Base-by-base conservation (phyloP, 1,140 invertebrate species). In the Hylaeus anthracinus region DNA sequence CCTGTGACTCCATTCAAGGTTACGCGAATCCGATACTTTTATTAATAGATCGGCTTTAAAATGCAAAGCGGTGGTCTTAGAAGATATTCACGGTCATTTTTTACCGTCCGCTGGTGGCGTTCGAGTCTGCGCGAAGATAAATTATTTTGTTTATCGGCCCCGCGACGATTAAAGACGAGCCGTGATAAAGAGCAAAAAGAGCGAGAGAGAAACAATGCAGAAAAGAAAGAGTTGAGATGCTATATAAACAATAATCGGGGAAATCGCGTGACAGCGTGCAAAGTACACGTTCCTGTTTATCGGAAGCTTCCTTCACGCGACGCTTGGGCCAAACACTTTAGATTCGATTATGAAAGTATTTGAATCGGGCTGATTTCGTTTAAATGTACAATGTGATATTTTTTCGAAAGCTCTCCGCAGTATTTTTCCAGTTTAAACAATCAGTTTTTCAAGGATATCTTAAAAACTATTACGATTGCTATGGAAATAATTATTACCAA, bases 201-300 rank as follows among this genome's bases (percentile, higher is more conserved):
- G 15, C 10, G 15, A 45, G 60, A 60, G 37, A 45, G 48, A 56
- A 10, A 72, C 71, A 60, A 61, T 53, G 3, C 15, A 60, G 48
- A 51, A 26, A 63, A 56, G 26, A 63, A 69, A 73, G 53, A 64
- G 55, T 4, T 51, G 26, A 53, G 37, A 48, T 48, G 10, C n/a
- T 56, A 2, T 51, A 41, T 8, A 58, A 77, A 58, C 65, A 76
- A n/a, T 56, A 65, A 83, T 79, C 55, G 14, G 0, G n/a, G 45
- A 74, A 65, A 64, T 53, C 63, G 69, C 51, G 48, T 51, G 65
- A 56, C 39, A 64, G 39, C 10, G 79, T 81, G 63, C 66, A 84
- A 84, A 74, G 71, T 84, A 70, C 79, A 63, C 73, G 58, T 51
- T 66, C 48, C 26, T 78, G 43, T 37, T 82, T 84, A 69, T 73